These are phyloP conservation scores for Cynopterus brachyotis DNA, from an alignment of 2,113 vertebrate genomes.

Conservation along the genomic window DNA sequence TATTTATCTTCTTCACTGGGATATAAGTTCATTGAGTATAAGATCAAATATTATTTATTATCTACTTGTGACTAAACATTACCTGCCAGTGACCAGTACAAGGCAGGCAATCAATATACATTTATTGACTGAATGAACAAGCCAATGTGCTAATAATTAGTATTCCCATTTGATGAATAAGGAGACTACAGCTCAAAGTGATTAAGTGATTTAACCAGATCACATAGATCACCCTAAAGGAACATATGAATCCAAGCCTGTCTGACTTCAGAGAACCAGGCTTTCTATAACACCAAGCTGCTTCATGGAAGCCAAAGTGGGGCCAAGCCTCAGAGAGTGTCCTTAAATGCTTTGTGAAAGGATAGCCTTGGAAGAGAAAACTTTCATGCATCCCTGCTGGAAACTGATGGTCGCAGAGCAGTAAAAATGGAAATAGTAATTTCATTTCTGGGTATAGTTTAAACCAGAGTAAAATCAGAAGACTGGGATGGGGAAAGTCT, in stretches of 20 bases:
- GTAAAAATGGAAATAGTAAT: background rate
- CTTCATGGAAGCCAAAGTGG: background rate
- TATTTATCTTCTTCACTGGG: background rate
- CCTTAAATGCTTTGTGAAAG: background rate
- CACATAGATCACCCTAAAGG: background rate
- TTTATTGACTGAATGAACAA: background rate
- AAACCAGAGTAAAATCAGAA: background rate
- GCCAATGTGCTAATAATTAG: background rate
- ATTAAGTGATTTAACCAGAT: background rate
- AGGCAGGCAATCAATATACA: background rate
- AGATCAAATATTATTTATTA: background rate
- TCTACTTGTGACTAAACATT: background rate
- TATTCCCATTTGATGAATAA: background rate
- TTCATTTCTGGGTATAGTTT: background rate
- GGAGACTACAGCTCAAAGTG: background rate
- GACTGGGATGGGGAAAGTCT: background rate
- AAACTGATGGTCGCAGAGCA: background rate
- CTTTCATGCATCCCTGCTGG: background rate
- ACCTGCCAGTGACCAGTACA: background rate
- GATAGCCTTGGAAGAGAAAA: background rate
- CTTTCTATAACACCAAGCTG: background rate
- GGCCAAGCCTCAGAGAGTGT: background rate
- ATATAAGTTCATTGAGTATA: background rate
- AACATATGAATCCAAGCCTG: background rate
- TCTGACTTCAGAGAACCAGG: background rate